These are phyloP conservation scores for Copidosoma aretas DNA, from an alignment of 2,888 invertebrate species.

Conservation along the genomic window DNA sequence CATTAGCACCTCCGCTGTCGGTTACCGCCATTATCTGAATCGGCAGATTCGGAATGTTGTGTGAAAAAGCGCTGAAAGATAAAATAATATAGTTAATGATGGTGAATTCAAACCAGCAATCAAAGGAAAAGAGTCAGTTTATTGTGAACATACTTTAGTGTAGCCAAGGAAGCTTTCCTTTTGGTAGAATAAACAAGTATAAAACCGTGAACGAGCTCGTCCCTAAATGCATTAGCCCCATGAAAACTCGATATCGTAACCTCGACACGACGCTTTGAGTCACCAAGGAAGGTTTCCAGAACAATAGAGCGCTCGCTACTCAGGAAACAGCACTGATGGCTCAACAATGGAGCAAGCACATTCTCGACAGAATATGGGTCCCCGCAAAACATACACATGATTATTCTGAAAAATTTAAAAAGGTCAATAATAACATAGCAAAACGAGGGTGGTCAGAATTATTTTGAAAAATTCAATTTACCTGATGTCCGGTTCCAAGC, in stretches of 20 bases:
- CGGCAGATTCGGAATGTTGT: slow-evolving; percentile 90
- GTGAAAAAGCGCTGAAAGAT: slow-evolving; percentile 81
- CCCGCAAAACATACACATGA: slow-evolving; percentile 96
- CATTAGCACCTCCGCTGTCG: slow-evolving; percentile 85
- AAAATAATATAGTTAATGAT: background rate
- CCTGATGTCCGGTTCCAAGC: slow-evolving; percentile 85
- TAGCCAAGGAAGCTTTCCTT: slow-evolving; percentile 91
- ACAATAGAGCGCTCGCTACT: slow-evolving; percentile 87
- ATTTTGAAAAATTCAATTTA: slow-evolving; percentile 49
- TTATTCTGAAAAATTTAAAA: slow-evolving; percentile 69
- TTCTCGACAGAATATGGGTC: slow-evolving; percentile 92
- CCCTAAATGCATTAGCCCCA: slow-evolving; percentile 88
- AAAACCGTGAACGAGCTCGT: slow-evolving; percentile 92
- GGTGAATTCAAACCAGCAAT: background rate
- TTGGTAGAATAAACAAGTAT: slow-evolving; percentile 94
- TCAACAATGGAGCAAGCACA: slow-evolving; percentile 84
- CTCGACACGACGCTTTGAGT: slow-evolving; percentile 86
- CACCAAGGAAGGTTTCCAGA: slow-evolving; percentile 90
- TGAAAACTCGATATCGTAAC: slow-evolving; percentile 95
- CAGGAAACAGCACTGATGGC: slow-evolving; percentile 85
- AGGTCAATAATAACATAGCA: slow-evolving; percentile 30
- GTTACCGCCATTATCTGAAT: slow-evolving; percentile 94
- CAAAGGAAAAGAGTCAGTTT: slow-evolving; percentile 3
- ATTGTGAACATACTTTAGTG: slow-evolving; percentile 72
- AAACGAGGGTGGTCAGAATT: background rate